Conservation (phyloP, 2,888 invertebrate genomes). For the Galerucella nymphaeae region DNA sequence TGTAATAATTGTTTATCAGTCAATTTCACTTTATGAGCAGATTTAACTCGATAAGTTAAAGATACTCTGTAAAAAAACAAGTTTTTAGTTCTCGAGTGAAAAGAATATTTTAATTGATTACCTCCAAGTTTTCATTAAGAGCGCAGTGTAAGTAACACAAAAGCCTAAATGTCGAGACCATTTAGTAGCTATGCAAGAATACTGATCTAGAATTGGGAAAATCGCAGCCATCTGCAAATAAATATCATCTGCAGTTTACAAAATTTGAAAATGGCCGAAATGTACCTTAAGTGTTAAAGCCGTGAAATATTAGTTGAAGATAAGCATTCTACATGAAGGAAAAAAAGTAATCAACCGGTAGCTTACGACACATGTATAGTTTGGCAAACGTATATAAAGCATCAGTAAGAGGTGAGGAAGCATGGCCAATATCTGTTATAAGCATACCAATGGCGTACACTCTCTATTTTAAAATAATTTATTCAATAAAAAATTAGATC, state of each 20-base stretch:
- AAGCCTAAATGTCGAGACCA: constrained; percentile 95
- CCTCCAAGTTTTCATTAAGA: constrained; percentile 96
- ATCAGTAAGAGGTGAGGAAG: too few species aligned
- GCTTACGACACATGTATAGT: too few species aligned
- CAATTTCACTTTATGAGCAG: constrained; percentile 90
- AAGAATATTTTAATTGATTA: constrained; percentile 56
- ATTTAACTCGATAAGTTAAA: constrained; percentile 91
- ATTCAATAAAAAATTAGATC: too few species aligned
- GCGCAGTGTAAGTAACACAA: constrained; percentile 90
- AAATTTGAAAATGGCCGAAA: background rate
- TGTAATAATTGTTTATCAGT: constrained; percentile 93
- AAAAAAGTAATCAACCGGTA: too few species aligned
- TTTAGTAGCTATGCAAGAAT: constrained; percentile 89
- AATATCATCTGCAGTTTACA: constrained; percentile 7
- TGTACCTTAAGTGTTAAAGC: too few species aligned
- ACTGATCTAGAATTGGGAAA: constrained; percentile 86
- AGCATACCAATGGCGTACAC: too few species aligned
- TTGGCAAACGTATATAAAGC: too few species aligned
- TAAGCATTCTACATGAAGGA: too few species aligned
- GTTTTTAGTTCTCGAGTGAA: background rate
- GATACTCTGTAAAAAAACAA: constrained; percentile 76
- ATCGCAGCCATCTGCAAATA: constrained; percentile 87
- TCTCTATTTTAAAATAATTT: too few species aligned
- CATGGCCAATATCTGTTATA: too few species aligned
- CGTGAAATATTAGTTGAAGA: too few species aligned